Percentiles rank a stretch among this genome's conserved stretches.
phyloP scores from a whole-genome alignment of 2,113 vertebrate species.

The Thermophis baileyi region DNA sequence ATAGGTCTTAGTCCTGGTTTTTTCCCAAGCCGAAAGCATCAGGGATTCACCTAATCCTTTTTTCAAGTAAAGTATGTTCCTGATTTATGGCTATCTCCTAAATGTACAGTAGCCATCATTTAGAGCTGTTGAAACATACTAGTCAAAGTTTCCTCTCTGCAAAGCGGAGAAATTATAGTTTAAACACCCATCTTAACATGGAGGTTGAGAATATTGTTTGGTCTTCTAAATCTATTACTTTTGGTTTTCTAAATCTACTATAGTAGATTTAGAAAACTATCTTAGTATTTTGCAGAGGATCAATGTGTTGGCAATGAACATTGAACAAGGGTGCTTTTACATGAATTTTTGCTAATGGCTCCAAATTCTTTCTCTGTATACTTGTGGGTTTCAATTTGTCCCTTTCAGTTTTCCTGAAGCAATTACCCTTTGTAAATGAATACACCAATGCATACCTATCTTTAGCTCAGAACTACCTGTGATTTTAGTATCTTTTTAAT shows the following conservation, averaged over 20 bases:
- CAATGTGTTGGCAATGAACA: neutral
- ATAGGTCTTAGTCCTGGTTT: neutral
- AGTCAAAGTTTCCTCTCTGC: neutral
- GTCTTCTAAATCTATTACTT: neutral
- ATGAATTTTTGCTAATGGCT: neutral
- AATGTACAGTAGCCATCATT: neutral
- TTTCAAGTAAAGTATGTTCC: neutral
- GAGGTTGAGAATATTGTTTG: neutral
- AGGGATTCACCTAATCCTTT: neutral
- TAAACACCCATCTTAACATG: neutral
- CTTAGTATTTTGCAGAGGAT: neutral
- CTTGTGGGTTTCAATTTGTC: neutral
- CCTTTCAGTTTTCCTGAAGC: neutral
- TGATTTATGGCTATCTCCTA: neutral
- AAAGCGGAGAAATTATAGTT: neutral
- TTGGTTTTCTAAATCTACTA: too few species aligned
- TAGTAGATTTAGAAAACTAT: too few species aligned
- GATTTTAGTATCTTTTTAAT: neutral
- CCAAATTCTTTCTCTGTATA: neutral
- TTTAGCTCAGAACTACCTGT: neutral
- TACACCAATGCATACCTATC: neutral
- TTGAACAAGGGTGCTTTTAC: neutral
- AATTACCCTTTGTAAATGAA: neutral
- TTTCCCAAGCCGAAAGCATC: neutral
- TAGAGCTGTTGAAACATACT: neutral